These are phyloP conservation scores for Dermochelys coriacea DNA, from an alignment of 2,797 vertebrate genomes.

Conservation along the genomic window DNA sequence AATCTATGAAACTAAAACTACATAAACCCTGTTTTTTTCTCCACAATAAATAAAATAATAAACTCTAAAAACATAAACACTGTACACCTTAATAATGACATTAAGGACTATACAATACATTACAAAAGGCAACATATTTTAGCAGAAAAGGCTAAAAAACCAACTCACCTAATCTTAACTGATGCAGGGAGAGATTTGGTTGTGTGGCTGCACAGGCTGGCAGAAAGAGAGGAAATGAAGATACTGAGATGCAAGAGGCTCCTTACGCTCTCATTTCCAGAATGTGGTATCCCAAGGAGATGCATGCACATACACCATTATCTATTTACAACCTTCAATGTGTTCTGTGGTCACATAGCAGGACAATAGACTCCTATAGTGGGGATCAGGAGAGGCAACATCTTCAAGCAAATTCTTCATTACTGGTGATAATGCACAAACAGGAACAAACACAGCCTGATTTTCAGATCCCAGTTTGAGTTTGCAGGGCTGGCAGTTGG, in stretches of 20 bases:
- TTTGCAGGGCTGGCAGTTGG: slow-evolving; percentile 30
- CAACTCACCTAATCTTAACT: neutral
- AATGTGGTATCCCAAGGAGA: too few species aligned
- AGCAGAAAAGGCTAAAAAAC: neutral
- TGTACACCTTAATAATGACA: neutral
- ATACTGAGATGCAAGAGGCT: neutral
- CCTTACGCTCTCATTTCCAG: neutral
- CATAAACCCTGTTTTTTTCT: neutral
- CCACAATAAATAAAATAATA: neutral
- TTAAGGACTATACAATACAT: rapidly evolving
- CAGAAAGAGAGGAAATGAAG: neutral
- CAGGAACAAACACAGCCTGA: slow-evolving; percentile 15
- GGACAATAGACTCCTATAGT: neutral
- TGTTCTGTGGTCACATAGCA: neutral
- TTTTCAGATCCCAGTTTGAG: neutral
- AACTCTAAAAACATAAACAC: neutral
- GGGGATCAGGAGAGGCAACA: neutral
- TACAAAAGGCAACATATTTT: neutral
- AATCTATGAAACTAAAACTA: neutral
- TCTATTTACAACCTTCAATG: neutral
- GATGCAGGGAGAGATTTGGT: neutral
- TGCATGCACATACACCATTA: too few species aligned
- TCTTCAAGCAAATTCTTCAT: neutral
- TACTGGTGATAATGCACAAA: neutral
- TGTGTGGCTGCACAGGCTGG: neutral